phyloP scores from a whole-genome alignment of 2,113 vertebrate species.

The Noctilio leporinus region DNA sequence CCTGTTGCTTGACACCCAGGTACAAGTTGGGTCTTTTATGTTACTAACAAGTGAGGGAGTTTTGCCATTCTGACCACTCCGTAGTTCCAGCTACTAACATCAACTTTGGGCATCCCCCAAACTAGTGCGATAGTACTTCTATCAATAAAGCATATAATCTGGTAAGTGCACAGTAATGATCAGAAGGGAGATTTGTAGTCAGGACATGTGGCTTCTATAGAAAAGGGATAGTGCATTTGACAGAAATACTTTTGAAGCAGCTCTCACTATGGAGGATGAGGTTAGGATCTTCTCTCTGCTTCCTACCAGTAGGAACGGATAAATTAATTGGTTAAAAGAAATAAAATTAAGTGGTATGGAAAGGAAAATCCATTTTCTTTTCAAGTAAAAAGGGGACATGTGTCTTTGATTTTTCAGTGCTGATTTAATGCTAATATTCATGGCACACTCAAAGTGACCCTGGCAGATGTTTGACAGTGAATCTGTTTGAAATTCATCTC shows the following conservation, averaged over 20 bases:
- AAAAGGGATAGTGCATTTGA: not conserved
- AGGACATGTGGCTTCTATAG: not conserved
- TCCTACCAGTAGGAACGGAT: not conserved
- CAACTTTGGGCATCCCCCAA: not conserved
- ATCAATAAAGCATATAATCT: not conserved
- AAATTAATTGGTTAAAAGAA: not conserved
- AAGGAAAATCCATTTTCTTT: conserved; percentile 44
- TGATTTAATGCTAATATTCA: conserved; percentile 59
- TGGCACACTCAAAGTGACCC: conserved; percentile 55
- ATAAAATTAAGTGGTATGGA: conserved; percentile 29
- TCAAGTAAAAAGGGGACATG: conserved; percentile 45
- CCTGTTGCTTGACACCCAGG: not conserved
- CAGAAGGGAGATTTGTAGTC: not conserved
- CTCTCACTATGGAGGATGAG: not conserved
- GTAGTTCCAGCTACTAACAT: not conserved
- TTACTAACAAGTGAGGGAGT: not conserved
- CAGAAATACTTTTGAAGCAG: not conserved
- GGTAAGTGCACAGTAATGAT: not conserved
- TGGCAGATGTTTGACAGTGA: conserved; percentile 69
- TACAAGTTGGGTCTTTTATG: not conserved
- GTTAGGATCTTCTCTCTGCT: not conserved
- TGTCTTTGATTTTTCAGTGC: conserved; percentile 60
- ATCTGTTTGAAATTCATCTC: conserved; percentile 72
- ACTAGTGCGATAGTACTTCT: not conserved
- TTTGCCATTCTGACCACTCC: not conserved